Conservation (phyloP, 2,888 invertebrate genomes). For the Andrena chrysosceles region DNA sequence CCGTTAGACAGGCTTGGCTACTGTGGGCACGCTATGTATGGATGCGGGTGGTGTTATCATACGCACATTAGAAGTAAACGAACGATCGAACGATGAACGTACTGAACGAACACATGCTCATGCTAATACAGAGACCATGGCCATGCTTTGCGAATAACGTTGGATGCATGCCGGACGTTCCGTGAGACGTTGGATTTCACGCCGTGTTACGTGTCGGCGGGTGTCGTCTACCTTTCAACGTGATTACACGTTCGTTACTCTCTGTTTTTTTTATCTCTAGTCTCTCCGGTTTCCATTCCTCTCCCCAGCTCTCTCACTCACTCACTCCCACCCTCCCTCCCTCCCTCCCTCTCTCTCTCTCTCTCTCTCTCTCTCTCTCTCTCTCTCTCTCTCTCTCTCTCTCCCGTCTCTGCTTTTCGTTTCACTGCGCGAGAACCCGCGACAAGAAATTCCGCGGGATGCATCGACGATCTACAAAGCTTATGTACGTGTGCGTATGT, state of each 20-base stretch:
- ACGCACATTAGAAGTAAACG: slow-evolving; percentile 59
- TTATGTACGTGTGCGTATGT: slow-evolving; percentile 9
- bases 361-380: background rate
- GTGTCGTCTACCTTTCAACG: slow-evolving; percentile 27
- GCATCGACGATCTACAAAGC: slow-evolving; percentile 59
- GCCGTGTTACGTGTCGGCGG: slow-evolving; percentile 31
- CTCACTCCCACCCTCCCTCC: background rate
- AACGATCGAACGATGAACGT: slow-evolving; percentile 67
- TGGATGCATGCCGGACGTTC: slow-evolving; percentile 70
- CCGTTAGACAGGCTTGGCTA: slow-evolving; percentile 65
- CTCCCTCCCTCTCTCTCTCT: background rate
- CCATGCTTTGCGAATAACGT: slow-evolving; percentile 78
- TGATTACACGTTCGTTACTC: background rate
- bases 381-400: background rate
- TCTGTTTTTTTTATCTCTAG: background rate
- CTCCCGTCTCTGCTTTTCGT: background rate
- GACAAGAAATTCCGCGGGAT: slow-evolving; percentile 35
- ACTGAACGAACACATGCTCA: slow-evolving; percentile 82
- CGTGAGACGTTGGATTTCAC: slow-evolving; percentile 53
- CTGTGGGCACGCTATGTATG: slow-evolving; percentile 68
- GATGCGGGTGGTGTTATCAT: slow-evolving; percentile 63
- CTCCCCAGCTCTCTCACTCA: background rate
- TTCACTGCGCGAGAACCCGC: slow-evolving; percentile 17
- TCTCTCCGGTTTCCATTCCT: background rate
- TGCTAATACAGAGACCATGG: slow-evolving; percentile 77